Conservation (phyloP, 1,140 invertebrate species). For the Ctenoplectra terminalis region DNA sequence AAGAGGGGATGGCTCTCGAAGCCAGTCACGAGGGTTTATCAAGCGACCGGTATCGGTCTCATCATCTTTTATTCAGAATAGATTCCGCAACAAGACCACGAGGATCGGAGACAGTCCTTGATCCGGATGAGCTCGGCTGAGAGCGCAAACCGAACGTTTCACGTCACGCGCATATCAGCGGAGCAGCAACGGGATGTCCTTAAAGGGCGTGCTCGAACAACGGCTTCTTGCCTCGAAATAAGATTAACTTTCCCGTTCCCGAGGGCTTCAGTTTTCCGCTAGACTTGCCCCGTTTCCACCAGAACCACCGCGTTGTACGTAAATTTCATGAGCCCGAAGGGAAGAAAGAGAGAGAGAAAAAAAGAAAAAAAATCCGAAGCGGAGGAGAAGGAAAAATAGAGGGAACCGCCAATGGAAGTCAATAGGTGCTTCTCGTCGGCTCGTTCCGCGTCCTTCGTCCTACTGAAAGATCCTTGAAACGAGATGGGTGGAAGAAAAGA, state of each 20-base stretch:
- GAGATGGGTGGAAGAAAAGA: not conserved
- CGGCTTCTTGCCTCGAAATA: slow-evolving; percentile 16
- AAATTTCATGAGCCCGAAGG: slow-evolving; percentile 8
- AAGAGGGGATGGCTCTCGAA: not conserved
- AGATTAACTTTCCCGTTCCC: slow-evolving; percentile 5
- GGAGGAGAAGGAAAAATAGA: not conserved
- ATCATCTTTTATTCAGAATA: slow-evolving; percentile 42
- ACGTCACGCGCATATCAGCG: not conserved
- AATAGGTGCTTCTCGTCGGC: not conserved
- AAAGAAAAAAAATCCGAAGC: not conserved
- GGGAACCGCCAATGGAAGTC: not conserved
- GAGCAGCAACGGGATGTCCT: not conserved
- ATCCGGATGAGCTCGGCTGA: not conserved
- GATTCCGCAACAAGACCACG: not conserved
- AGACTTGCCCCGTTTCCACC: not conserved
- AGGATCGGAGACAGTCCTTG: not conserved
- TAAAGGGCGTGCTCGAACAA: not conserved
- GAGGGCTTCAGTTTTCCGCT: not conserved
- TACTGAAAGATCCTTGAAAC: not conserved
- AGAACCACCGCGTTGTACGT: not conserved
- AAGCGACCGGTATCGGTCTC: slow-evolving; percentile 18
- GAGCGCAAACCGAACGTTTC: slow-evolving; percentile 4
- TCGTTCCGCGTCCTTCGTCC: not conserved
- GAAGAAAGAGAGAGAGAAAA: not conserved
- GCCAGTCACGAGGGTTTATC: slow-evolving; percentile 16